phyloP scores from a whole-genome alignment of 2,888 invertebrate genomes.

The Phragmatobia fuliginosa region DNA sequence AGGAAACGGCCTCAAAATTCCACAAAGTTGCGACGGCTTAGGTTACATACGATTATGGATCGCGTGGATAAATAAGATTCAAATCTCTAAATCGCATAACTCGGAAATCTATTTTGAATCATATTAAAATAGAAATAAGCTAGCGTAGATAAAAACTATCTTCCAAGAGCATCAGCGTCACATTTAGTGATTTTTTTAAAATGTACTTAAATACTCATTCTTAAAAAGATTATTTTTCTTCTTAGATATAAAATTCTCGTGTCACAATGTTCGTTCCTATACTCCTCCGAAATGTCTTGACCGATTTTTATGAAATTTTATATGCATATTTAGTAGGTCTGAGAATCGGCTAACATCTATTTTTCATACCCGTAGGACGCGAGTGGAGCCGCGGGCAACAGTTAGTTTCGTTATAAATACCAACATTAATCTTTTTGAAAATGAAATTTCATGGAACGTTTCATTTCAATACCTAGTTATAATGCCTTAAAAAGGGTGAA shows the following conservation, averaged over 20 bases:
- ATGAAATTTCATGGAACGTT: constrained; percentile 16
- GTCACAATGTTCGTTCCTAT: no score
- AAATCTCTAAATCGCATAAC: neutral
- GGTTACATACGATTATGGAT: neutral
- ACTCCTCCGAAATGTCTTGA: no score
- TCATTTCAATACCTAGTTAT: constrained; percentile 12
- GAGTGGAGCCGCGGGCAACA: no score
- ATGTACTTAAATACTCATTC: neutral
- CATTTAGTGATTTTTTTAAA: neutral
- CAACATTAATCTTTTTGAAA: neutral
- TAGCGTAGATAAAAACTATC: neutral
- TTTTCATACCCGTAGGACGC: no score
- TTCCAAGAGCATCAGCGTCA: neutral
- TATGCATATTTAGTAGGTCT: no score
- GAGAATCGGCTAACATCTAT: no score
- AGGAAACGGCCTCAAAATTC: neutral
- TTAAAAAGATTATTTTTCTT: no score
- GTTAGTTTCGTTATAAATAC: neutral
- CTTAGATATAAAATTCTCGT: no score
- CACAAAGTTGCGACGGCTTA: neutral
- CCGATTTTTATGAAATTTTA: no score
- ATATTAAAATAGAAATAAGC: neutral
- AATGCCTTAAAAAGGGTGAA: constrained; percentile 20
- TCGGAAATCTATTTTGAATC: neutral
- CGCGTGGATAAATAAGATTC: neutral